Conservation (phyloP, 1,140 invertebrate species). For the Anoplolepis gracilipes region DNA sequence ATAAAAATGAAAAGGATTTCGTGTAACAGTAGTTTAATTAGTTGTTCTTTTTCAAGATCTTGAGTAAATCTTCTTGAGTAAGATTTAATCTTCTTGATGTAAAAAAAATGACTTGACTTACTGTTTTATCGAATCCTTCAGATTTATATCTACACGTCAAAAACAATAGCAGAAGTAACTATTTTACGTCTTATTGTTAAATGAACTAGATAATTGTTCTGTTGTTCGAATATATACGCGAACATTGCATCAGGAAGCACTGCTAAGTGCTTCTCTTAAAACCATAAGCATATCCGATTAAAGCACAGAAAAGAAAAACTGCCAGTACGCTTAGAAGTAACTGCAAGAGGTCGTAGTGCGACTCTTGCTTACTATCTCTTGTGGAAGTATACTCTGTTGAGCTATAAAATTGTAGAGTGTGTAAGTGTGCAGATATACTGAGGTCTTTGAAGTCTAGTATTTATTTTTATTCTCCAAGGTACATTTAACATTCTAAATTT, state of each 20-base stretch:
- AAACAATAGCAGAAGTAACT: background rate
- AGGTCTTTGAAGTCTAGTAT: background rate
- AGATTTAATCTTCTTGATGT: background rate
- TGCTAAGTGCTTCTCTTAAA: conserved; percentile 21
- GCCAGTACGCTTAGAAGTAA: background rate
- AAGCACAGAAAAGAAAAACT: background rate
- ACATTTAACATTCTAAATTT: background rate
- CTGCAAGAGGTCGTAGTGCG: background rate
- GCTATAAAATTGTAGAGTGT: background rate
- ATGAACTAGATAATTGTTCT: conserved; percentile 1
- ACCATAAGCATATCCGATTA: conserved; percentile 5
- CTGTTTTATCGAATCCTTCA: background rate
- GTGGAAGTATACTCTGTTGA: background rate
- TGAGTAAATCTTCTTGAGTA: too few relatives aligned
- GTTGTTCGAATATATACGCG: background rate
- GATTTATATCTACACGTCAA: background rate
- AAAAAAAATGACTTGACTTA: background rate
- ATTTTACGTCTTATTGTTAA: background rate
- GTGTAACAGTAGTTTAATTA: background rate
- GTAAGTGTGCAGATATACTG: background rate
- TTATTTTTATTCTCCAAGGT: conserved; percentile 1
- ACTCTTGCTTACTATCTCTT: conserved; percentile 7
- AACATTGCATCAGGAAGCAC: background rate
- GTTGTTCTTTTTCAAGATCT: background rate
- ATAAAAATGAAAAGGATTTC: background rate